Evolutionary conservation across 2,113 vertebrate genomes (phyloP).

Genomic region (Tapirus terrestris): DNA sequence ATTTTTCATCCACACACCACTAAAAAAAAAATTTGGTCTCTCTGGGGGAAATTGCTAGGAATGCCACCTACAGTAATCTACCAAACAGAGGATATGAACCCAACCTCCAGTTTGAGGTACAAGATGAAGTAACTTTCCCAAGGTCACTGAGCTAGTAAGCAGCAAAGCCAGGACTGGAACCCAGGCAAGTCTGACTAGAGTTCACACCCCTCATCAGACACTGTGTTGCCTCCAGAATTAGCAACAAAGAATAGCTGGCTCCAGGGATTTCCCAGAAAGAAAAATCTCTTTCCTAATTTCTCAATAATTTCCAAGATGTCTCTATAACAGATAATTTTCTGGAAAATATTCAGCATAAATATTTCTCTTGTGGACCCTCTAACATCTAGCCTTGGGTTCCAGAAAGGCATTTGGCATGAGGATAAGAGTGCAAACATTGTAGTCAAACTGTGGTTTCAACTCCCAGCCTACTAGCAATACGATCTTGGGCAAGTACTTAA

Average conservation of each 20-base stretch:
- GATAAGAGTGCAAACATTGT: background rate
- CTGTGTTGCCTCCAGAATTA: background rate
- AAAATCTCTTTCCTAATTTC: background rate
- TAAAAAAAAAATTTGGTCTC: background rate
- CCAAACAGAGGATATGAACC: background rate
- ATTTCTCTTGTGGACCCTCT: background rate
- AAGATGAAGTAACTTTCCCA: background rate
- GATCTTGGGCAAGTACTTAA: background rate
- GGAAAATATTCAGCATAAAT: background rate
- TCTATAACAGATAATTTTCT: background rate
- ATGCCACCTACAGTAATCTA: background rate
- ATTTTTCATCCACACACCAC: background rate
- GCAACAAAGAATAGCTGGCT: background rate
- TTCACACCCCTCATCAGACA: background rate
- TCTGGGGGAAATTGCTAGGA: background rate
- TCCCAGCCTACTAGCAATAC: background rate
- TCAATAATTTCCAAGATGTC: background rate
- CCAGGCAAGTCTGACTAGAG: background rate
- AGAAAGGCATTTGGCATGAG: background rate
- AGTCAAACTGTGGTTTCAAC: background rate
- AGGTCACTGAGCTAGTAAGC: background rate
- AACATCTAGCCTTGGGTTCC: background rate
- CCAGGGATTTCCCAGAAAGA: background rate
- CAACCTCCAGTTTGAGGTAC: background rate
- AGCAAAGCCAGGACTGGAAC: background rate